phyloP scores from a whole-genome alignment of 2,888 invertebrate species.

The Andrena dorsata region DNA sequence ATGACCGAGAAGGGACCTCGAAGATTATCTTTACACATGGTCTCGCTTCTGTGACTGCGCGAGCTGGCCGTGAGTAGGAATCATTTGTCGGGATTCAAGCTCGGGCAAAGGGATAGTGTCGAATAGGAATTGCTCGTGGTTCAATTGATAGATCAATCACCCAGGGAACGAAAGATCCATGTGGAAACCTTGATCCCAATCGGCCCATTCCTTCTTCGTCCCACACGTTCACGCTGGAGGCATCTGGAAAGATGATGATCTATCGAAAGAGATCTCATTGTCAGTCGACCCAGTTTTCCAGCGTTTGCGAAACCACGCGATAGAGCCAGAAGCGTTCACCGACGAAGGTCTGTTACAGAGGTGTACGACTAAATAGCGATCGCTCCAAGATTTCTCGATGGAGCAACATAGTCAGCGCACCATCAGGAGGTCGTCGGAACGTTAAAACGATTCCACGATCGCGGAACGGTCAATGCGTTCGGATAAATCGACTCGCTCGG shows the following conservation, averaged over 20 bases:
- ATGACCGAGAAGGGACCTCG: too few relatives aligned
- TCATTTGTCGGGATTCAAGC: too few relatives aligned
- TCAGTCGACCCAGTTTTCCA: conserved; percentile 36
- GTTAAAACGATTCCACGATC: conserved; percentile 1
- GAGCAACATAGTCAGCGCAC: conserved; percentile 19
- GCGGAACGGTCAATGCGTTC: neutral
- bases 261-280: conserved; percentile 6
- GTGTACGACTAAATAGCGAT: conserved; percentile 51
- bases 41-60: too few relatives aligned
- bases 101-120: too few relatives aligned
- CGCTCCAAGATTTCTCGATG: conserved; percentile 40
- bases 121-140: too few relatives aligned
- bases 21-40: too few relatives aligned
- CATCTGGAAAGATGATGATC: neutral
- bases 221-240: neutral
- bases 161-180: conserved; percentile 4
- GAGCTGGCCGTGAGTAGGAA: too few relatives aligned
- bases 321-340: neutral
- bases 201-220: neutral
- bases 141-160: too few relatives aligned
- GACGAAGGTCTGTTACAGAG: neutral
- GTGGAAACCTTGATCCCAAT: neutral
- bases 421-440: neutral
- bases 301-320: conserved; percentile 37
- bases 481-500: neutral